These are phyloP conservation scores for Alouatta palliata DNA, from an alignment of 2,113 vertebrate species.

Conservation along the genomic window DNA sequence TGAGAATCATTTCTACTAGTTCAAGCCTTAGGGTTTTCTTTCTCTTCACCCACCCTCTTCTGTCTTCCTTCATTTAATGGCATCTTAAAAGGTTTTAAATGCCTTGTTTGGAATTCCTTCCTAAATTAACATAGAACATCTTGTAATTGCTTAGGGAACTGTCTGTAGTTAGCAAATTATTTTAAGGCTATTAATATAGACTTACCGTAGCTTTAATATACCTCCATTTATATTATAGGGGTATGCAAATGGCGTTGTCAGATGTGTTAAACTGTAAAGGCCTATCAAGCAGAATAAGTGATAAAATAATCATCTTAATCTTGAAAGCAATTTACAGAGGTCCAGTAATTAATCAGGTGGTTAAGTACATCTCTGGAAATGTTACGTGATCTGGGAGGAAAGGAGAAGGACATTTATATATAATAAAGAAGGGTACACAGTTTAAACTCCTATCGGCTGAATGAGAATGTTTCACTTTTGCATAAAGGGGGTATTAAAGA, in stretches of 20 bases:
- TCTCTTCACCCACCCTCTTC: background rate
- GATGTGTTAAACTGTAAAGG: conserved; percentile 55
- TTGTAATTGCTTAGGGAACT: conserved; percentile 75
- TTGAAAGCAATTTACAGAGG: conserved; percentile 57
- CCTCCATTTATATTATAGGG: conserved; percentile 32
- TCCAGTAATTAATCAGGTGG: conserved; percentile 58
- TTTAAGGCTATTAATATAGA: conserved; percentile 57
- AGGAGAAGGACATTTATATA: background rate
- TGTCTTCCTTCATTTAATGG: conserved; percentile 55
- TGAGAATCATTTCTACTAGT: conserved; percentile 72
- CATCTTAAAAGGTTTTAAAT: conserved; percentile 73
- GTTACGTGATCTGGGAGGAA: background rate
- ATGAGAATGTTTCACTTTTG: background rate
- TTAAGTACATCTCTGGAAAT: conserved; percentile 49
- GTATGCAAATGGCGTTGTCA: conserved; percentile 1
- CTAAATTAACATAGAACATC: conserved; percentile 58
- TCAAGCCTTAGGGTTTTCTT: conserved; percentile 72
- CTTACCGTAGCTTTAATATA: conserved; percentile 37
- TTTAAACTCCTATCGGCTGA: conserved; percentile 8
- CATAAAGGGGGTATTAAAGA: background rate
- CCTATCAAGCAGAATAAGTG: conserved; percentile 51
- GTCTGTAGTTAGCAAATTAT: conserved; percentile 56
- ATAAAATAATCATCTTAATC: conserved; percentile 19
- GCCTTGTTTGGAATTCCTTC: conserved; percentile 67
- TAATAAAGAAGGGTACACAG: background rate